These are phyloP conservation scores for Melitaea cinxia DNA, from an alignment of 1,140 invertebrate genomes.

Conservation along the genomic window DNA sequence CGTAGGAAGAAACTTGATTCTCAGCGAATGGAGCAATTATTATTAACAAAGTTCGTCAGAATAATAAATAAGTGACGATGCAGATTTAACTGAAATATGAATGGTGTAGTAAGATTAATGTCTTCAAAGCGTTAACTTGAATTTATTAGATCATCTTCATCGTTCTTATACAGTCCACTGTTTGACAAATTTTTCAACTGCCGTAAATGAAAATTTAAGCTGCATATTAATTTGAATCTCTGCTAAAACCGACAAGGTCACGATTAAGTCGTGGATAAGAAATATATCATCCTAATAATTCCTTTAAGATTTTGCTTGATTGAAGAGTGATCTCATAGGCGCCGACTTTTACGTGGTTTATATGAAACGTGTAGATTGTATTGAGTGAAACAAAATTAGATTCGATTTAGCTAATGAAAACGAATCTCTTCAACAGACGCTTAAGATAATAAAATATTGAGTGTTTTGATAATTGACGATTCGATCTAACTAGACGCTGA, in stretches of 20 bases:
- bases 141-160: no score
- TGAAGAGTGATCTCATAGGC: conserved; percentile 24
- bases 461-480: neutral
- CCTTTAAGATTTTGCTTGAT: conserved; percentile 11
- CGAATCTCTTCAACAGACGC: neutral
- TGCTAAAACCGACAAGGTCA: neutral
- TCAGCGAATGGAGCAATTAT: neutral
- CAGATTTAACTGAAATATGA: neutral
- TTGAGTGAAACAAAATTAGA: neutral
- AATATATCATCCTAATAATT: conserved; percentile 3
- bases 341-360: conserved; percentile 5
- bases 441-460: neutral
- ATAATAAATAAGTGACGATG: neutral
- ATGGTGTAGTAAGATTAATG: neutral
- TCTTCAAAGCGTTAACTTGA: no score
- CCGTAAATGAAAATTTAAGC: no score
- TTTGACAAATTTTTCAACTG: no score
- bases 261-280: neutral
- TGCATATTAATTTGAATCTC: no score
- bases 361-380: neutral
- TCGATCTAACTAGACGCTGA: neutral
- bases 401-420: conserved; percentile 1
- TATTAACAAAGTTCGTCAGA: conserved; percentile 3
- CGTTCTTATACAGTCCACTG: no score
- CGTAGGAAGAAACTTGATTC: conserved; percentile 9